Conservation (phyloP, 2,888 invertebrate genomes). For the Agrotis segetum region DNA sequence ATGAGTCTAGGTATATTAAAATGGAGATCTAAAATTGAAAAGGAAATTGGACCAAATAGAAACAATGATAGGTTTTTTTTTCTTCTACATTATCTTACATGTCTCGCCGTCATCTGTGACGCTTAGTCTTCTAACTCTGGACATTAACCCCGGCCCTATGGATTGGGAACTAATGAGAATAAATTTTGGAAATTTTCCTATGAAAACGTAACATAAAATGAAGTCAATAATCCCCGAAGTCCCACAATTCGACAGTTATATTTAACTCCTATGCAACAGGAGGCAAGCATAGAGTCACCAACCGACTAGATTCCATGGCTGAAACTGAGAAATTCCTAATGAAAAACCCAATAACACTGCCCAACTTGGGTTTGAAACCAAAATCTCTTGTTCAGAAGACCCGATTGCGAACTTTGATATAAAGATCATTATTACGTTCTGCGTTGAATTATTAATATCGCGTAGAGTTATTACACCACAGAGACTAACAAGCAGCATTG, state of each 20-base stretch:
- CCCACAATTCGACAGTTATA: too few species aligned
- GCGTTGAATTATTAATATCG: conserved; percentile 16
- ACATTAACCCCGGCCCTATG: conserved; percentile 89
- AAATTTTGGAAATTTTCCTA: conserved; percentile 38
- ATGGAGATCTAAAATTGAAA: conserved; percentile 50
- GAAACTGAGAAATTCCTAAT: too few species aligned
- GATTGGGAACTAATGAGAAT: conserved; percentile 53
- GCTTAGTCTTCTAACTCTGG: conserved; percentile 92
- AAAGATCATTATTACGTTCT: conserved; percentile 14
- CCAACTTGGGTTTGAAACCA: too few species aligned
- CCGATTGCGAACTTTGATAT: not conserved
- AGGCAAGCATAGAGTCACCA: too few species aligned
- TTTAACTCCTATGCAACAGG: too few species aligned
- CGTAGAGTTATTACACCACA: conserved; percentile 25
- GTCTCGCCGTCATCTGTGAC: conserved; percentile 94
- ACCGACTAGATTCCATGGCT: too few species aligned
- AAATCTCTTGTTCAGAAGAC: too few species aligned
- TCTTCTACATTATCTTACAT: conserved; percentile 90
- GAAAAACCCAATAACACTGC: too few species aligned
- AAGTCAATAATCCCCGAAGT: too few species aligned
- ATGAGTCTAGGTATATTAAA: conserved; percentile 48
- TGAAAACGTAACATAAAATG: not conserved
- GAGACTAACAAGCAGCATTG: conserved; percentile 66
- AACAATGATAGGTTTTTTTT: conserved; percentile 59
- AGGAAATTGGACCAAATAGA: conserved; percentile 40